Evolutionary conservation across 2,113 vertebrate species (phyloP).

Genomic region (Syrmaticus mikado): DNA sequence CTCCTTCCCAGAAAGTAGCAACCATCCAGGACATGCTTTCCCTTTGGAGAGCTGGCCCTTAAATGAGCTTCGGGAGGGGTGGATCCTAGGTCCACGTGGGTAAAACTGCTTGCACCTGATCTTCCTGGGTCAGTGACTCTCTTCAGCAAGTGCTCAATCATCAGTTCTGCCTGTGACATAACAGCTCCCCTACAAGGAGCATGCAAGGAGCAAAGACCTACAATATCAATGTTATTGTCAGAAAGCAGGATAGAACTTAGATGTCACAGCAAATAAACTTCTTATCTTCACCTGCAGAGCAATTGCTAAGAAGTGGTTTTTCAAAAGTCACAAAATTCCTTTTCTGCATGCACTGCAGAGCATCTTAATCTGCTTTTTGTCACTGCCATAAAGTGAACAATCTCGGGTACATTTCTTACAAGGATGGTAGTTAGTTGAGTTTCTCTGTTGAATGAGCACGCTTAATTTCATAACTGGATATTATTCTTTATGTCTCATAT

Average conservation of each 20-base stretch:
- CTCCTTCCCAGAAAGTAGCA: no score
- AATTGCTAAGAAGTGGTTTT: background rate
- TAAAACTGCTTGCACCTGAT: no score
- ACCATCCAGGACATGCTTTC: no score
- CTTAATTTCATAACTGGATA: background rate
- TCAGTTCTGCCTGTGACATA: no score
- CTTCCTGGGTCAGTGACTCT: no score
- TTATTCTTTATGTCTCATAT: background rate
- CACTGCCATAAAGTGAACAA: constrained; percentile 16
- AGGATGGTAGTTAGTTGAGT: constrained; percentile 6
- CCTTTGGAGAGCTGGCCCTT: no score
- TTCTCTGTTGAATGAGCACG: background rate
- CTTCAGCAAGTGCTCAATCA: no score
- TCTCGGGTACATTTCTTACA: constrained; percentile 43
- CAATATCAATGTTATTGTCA: background rate
- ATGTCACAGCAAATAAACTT: background rate
- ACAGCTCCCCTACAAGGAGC: no score
- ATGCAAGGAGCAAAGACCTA: background rate
- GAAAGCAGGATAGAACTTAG: constrained; percentile 3
- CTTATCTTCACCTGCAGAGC: background rate
- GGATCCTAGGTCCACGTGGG: no score
- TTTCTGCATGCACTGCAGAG: background rate
- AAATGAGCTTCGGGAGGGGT: no score
- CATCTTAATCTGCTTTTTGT: background rate
- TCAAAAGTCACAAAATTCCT: background rate